These are phyloP conservation scores for Stegophylla sp. DNA, from an alignment of 2,888 invertebrate genomes.

Conservation along the genomic window DNA sequence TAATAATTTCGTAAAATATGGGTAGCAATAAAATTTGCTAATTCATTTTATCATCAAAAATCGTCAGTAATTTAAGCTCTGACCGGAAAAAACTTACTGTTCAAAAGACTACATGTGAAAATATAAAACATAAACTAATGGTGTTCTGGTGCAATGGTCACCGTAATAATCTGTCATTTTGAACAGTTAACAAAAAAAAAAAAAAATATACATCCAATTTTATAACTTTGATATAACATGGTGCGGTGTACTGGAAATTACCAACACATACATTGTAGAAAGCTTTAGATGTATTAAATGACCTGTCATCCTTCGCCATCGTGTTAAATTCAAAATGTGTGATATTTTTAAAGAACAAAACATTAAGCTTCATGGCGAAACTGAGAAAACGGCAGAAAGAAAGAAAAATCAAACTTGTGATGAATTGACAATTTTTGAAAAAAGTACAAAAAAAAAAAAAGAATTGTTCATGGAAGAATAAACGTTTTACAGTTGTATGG, in stretches of 20 bases:
- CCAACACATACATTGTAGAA: neutral
- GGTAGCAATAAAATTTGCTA: too few species aligned
- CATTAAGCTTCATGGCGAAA: neutral
- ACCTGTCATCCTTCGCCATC: conserved; percentile 24
- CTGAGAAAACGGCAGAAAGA: neutral
- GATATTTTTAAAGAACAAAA: neutral
- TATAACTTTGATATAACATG: conserved; percentile 2
- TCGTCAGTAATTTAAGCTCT: neutral
- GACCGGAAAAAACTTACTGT: neutral
- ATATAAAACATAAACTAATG: neutral
- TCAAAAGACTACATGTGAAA: neutral
- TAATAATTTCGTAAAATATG: too few species aligned
- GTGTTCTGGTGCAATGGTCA: neutral
- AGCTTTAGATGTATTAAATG: conserved; percentile 21
- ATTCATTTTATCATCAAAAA: neutral
- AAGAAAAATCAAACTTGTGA: too few species aligned
- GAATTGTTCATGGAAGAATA: neutral
- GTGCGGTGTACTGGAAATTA: neutral
- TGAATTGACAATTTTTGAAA: too few species aligned
- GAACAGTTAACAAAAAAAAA: neutral
- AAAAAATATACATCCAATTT: neutral
- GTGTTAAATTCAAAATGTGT: neutral
- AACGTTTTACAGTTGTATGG: too few species aligned
- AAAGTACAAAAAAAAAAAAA: neutral
- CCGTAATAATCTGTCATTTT: conserved; percentile 15